Conservation (phyloP, 2,113 vertebrate species). For the Mirza zaza region DNA sequence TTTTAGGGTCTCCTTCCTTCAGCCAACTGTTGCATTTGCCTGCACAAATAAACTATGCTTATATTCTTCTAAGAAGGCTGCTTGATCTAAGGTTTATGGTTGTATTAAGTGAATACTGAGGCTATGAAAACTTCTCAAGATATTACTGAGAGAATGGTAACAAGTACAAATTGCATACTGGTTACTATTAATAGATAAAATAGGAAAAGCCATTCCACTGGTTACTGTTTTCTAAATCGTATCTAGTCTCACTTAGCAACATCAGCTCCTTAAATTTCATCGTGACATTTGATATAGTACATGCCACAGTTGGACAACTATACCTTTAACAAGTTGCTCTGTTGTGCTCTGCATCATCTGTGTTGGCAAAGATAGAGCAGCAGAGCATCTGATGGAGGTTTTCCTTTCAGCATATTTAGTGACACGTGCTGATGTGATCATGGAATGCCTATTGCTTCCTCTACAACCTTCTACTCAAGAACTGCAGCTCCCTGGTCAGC, state of each 20-base stretch:
- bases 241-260: background rate
- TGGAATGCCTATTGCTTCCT: background rate
- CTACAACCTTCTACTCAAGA: background rate
- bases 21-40: background rate
- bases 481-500: background rate
- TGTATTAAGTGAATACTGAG: background rate
- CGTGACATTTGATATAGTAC: background rate
- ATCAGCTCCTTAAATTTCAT: background rate
- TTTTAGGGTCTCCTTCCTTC: background rate
- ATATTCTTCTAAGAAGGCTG: background rate
- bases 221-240: background rate
- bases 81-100: background rate
- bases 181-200: background rate
- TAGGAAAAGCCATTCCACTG: background rate
- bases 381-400: background rate
- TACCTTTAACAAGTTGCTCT: background rate
- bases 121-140: background rate
- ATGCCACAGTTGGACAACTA: background rate
- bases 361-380: background rate
- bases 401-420: background rate
- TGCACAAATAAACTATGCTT: background rate
- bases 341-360: background rate
- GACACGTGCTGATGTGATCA: background rate
- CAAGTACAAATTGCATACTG: background rate
- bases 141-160: background rate